phyloP scores from a whole-genome alignment of 2,888 invertebrate genomes.

The Phorcus lineatus region DNA sequence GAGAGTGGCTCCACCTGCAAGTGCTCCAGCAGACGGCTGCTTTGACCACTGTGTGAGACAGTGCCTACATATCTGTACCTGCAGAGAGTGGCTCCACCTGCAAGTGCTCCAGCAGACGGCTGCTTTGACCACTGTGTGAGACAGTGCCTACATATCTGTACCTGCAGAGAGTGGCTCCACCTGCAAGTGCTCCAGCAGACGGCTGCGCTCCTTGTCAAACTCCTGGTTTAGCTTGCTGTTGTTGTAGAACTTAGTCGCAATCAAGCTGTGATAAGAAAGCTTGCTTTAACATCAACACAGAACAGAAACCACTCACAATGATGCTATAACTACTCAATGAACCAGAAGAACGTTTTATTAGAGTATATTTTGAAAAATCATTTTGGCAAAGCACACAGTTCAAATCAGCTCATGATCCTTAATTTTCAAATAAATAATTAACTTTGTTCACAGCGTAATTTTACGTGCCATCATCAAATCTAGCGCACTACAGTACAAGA shows the following conservation, averaged over 20 bases:
- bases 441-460: no score
- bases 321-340: no score
- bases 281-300: background rate
- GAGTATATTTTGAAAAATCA: no score
- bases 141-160: background rate
- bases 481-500: background rate
- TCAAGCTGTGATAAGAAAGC: constrained; percentile 14
- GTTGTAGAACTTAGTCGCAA: constrained; percentile 28
- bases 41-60: no score
- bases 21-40: no score
- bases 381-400: no score
- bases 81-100: background rate
- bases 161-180: background rate
- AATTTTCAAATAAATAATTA: no score
- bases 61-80: background rate
- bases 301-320: no score
- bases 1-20: no score
- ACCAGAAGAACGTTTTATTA: no score
- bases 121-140: background rate
- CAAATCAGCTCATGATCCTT: no score
- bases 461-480: no score
- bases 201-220: constrained; percentile 30
- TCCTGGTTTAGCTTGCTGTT: constrained; percentile 33
- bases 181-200: constrained; percentile 7
- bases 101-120: constrained; percentile 10